Evolutionary conservation across 2,113 vertebrate species (phyloP).

Genomic region (Melanerpes formicivorus): DNA sequence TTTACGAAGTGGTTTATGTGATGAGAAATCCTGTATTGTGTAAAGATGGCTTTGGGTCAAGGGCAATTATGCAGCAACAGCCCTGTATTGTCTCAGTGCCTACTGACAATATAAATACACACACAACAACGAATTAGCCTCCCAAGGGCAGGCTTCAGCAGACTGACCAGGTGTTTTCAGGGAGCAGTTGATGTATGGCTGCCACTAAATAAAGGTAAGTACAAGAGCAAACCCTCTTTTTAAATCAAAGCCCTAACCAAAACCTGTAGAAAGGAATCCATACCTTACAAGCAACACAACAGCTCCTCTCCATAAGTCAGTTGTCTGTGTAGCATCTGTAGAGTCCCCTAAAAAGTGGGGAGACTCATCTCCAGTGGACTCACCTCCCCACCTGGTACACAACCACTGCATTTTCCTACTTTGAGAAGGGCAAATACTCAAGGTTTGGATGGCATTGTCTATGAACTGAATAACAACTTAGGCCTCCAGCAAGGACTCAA

Average conservation of each 20-base stretch:
- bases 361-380: accelerated
- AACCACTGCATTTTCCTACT: neutral
- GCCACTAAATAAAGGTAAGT: neutral
- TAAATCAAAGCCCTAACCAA: neutral
- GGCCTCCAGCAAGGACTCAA: neutral
- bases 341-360: neutral
- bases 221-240: neutral
- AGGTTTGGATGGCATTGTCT: neutral
- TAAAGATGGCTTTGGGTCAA: neutral
- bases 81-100: neutral
- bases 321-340: neutral
- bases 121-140: neutral
- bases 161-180: neutral
- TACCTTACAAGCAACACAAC: accelerated
- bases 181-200: neutral
- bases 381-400: neutral
- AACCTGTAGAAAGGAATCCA: neutral
- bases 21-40: neutral
- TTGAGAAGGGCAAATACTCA: neutral
- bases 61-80: neutral
- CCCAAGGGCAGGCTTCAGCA: neutral
- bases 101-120: neutral
- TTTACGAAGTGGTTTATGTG: neutral
- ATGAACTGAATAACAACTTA: neutral
- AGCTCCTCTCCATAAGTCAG: neutral